These are phyloP conservation scores for Casuarius casuarius DNA, from an alignment of 2,113 vertebrate species.

Conservation along the genomic window DNA sequence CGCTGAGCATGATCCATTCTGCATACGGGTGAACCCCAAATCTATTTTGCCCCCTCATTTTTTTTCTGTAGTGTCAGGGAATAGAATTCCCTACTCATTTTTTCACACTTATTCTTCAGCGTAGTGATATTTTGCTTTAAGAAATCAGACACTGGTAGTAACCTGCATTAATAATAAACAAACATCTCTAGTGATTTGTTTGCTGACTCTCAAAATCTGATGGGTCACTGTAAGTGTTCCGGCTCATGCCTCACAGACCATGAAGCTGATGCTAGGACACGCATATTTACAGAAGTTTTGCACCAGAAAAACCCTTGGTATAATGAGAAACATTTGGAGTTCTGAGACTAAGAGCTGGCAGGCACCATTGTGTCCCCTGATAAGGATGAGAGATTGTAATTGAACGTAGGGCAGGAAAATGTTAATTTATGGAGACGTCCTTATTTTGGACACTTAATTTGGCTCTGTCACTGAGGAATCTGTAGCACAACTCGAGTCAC, in stretches of 20 bases:
- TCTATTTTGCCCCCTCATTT: neutral
- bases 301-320: neutral
- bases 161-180: neutral
- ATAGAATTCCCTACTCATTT: neutral
- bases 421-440: neutral
- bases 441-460: conserved; percentile 12
- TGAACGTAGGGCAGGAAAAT: conserved; percentile 3
- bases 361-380: neutral
- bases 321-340: neutral
- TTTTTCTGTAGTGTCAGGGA: neutral
- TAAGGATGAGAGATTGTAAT: neutral
- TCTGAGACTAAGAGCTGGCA: neutral
- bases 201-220: neutral
- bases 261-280: neutral
- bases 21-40: neutral
- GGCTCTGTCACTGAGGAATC: neutral
- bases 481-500: neutral
- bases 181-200: neutral
- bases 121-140: neutral
- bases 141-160: neutral
- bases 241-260: neutral
- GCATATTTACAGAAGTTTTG: neutral
- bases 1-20: fast-evolving
- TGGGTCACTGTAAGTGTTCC: neutral
- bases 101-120: neutral